These are phyloP conservation scores for Drosophila greeni DNA, from an alignment of 2,888 invertebrate species.

Conservation along the genomic window DNA sequence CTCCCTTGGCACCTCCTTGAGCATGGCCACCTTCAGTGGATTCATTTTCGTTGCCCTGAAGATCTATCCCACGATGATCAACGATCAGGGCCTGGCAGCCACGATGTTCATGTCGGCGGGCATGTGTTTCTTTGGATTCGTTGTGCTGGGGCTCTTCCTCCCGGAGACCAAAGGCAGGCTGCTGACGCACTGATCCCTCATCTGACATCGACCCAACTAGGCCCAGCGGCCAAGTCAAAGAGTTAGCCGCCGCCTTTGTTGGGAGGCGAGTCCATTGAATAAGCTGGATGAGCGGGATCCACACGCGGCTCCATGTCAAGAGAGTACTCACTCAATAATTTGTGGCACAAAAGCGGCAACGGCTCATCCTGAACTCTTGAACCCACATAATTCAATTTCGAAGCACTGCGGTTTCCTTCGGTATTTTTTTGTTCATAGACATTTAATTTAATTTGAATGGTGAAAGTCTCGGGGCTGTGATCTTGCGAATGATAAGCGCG, in stretches of 20 bases:
- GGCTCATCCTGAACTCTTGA: constrained; percentile 68
- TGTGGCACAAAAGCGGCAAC: constrained; percentile 38
- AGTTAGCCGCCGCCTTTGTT: constrained; percentile 47
- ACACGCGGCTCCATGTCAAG: constrained; percentile 36
- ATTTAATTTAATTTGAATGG: constrained; percentile 40
- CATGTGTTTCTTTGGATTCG: constrained; percentile 62
- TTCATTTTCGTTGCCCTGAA: constrained; percentile 70
- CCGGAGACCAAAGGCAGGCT: constrained; percentile 76
- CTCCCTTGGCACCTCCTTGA: constrained; percentile 66
- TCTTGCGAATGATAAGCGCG: constrained; percentile 44
- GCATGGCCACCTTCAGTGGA: constrained; percentile 65
- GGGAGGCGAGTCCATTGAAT: constrained; percentile 48
- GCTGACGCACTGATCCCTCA: constrained; percentile 58
- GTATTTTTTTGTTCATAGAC: constrained; percentile 33
- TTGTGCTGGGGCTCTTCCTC: constrained; percentile 67
- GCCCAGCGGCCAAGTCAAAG: constrained; percentile 54
- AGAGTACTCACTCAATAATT: constrained; percentile 42
- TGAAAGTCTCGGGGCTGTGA: constrained; percentile 44
- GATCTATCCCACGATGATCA: constrained; percentile 70
- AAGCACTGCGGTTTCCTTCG: constrained; percentile 31
- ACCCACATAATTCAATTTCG: constrained; percentile 60
- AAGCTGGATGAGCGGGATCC: constrained; percentile 47
- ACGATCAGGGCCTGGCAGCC: constrained; percentile 58
- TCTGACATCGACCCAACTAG: constrained; percentile 17
- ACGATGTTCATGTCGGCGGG: constrained; percentile 70